Conservation (phyloP, 1,140 invertebrate genomes). For the Pachypsylla venusta region DNA sequence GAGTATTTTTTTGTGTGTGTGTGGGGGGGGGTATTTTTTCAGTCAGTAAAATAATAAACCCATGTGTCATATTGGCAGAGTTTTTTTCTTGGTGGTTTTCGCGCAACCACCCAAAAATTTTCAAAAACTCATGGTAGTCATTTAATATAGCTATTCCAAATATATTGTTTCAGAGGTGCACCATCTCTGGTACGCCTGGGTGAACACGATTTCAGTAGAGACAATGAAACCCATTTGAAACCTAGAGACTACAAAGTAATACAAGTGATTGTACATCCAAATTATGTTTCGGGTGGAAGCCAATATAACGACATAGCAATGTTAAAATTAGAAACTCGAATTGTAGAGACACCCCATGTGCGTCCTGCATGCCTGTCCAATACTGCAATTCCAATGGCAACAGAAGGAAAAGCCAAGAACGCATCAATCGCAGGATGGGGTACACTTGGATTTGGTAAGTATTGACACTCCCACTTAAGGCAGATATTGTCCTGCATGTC, state of each 20-base stretch:
- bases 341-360: constrained; percentile 30
- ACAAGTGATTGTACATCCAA: constrained; percentile 32
- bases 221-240: constrained; percentile 21
- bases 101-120: too few species aligned
- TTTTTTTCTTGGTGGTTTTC: too few species aligned
- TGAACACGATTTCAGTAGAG: too few species aligned
- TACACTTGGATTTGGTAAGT: constrained; percentile 22
- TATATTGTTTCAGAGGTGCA: constrained; percentile 20
- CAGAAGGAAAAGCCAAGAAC: neutral
- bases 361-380: constrained; percentile 39
- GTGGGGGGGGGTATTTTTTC: too few species aligned
- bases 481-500: too few species aligned
- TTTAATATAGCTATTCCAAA: too few species aligned
- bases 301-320: constrained; percentile 48
- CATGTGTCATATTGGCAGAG: too few species aligned
- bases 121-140: too few species aligned
- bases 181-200: constrained; percentile 25
- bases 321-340: constrained; percentile 34
- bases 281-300: constrained; percentile 27
- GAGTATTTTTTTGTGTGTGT: too few species aligned
- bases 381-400: too few species aligned
- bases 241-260: constrained; percentile 27
- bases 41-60: too few species aligned
- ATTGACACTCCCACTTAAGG: too few species aligned
- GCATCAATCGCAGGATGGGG: constrained; percentile 38